Base-by-base conservation (phyloP, 2,797 vertebrate genomes). In the Lerista edwardsae region DNA sequence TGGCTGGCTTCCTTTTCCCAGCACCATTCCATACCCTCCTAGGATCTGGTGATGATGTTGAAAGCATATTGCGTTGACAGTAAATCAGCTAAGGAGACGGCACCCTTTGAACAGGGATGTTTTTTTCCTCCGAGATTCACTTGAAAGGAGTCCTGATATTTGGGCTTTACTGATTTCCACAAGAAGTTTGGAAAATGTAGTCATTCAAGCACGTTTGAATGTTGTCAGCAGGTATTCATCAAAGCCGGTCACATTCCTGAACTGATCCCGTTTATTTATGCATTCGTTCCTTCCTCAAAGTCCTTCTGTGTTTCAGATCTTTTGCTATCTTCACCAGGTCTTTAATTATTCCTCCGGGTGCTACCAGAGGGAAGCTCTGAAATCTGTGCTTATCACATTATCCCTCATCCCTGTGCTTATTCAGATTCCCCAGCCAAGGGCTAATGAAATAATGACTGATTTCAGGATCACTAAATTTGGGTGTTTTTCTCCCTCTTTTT, bases 181-280 rank as follows among this genome's bases (percentile, higher is more conserved):
- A 47, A 0, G 9, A 84, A 59, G 57, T 80, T 87, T 82, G 67
- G 84, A 79, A 80, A 89, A 91, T 25, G 59, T 29, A 1, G 67
- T 75, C 36, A 3, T 89, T 82, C 76, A 88, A 92, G 78, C 27
- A 91, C 39, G 41, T 73, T 89, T 61, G 90, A 88, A 88, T 84
- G 84, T 68, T 87, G 92, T 86, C 68, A 86, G 76, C 44, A 87
- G 67, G 57, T 80, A 75, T 76, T 95, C 92, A 93, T 92, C 91
- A 94, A 94, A 92, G 84, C 72, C 84, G 88, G 0, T 31, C 90
- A 91, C 78, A 82, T 79, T 92, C 85, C 90, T 90, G 90, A 93
- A 92, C 74, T 79, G 69, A 80, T 89, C 75, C 81, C 73, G 82
- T 87, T 83, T 85, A 91, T 55, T 44, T 89, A 73, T 79, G 14